Conservation (phyloP, 2,797 vertebrate genomes). For the Micromesistius poutassou region DNA sequence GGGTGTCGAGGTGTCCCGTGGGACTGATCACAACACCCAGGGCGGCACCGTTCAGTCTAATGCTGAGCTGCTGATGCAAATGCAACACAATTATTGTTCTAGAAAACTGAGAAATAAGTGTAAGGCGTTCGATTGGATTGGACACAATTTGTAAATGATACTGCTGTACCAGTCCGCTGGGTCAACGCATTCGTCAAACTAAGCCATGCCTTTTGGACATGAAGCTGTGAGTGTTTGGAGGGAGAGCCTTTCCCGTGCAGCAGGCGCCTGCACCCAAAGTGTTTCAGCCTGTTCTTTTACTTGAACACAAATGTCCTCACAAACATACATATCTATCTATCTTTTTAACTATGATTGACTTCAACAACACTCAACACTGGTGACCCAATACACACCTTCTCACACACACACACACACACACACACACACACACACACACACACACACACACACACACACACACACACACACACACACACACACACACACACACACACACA, state of each 20-base stretch:
- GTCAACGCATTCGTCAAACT: neutral
- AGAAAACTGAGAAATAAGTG: neutral
- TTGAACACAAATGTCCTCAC: too few relatives aligned
- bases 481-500: too few relatives aligned
- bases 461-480: too few relatives aligned
- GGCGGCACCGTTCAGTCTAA: neutral
- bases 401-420: too few relatives aligned
- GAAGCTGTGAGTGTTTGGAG: neutral
- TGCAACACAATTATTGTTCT: neutral
- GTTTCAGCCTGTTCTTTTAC: too few relatives aligned
- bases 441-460: too few relatives aligned
- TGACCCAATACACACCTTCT: too few relatives aligned
- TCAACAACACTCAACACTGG: too few relatives aligned
- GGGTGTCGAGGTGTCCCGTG: neutral
- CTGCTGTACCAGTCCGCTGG: neutral
- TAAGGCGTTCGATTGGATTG: neutral
- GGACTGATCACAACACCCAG: neutral
- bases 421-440: too few relatives aligned
- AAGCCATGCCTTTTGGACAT: neutral
- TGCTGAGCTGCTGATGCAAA: neutral
- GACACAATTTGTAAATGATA: neutral
- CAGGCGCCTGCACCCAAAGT: neutral
- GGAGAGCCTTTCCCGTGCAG: neutral
- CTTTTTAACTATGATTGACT: too few relatives aligned
- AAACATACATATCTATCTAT: too few relatives aligned